These are phyloP conservation scores for Macrostomum cliftonense DNA, from an alignment of 2,888 invertebrate genomes.

Conservation along the genomic window DNA sequence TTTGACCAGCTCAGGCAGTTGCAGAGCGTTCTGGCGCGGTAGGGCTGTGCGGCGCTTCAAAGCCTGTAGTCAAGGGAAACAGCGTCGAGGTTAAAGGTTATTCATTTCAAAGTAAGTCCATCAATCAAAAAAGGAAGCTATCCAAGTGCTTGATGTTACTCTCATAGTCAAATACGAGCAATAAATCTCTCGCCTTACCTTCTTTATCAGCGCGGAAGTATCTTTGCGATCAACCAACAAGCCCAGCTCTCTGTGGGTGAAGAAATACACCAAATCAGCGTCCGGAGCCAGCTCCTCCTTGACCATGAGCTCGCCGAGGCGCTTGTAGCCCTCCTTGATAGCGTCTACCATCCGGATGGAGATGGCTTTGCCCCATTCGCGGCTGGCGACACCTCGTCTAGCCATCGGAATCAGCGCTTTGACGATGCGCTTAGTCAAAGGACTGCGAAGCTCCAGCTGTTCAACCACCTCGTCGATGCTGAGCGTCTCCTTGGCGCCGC, in stretches of 20 bases:
- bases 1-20: too few species aligned
- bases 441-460: not conserved
- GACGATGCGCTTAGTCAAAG: constrained; percentile 41
- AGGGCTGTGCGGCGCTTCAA: too few species aligned
- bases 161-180: too few species aligned
- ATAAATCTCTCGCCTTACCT: too few species aligned
- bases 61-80: too few species aligned
- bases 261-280: constrained; percentile 48
- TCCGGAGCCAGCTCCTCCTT: constrained; percentile 49
- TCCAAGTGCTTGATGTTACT: too few species aligned
- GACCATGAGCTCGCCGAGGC: constrained; percentile 46
- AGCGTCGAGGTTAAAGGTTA: too few species aligned
- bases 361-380: constrained; percentile 49
- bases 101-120: too few species aligned
- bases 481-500: not conserved
- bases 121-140: too few species aligned
- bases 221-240: not conserved
- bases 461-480: not conserved
- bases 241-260: constrained; percentile 50
- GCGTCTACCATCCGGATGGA: constrained; percentile 42
- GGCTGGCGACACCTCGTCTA: constrained; percentile 45
- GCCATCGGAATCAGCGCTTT: constrained; percentile 47
- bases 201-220: not conserved
- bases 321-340: constrained; percentile 45
- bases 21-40: too few species aligned